Percentiles rank a stretch among this genome's conserved stretches.
These are phyloP conservation scores for Rhea pennata DNA, from an alignment of 2,113 vertebrate species.

Conservation along the genomic window DNA sequence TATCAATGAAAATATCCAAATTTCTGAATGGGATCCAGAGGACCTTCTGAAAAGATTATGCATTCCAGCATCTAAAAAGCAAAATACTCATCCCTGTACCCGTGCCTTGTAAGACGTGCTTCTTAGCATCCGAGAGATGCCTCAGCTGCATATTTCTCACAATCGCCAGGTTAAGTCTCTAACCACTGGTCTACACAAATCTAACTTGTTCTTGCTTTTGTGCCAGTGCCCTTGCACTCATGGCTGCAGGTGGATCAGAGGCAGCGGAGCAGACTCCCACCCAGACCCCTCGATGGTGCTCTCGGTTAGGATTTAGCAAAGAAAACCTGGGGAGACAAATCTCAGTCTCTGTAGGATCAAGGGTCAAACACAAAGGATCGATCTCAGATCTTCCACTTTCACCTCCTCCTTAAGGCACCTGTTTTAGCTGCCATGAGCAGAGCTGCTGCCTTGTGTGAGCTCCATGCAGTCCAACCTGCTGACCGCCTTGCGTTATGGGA, in stretches of 20 bases:
- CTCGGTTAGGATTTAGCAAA: background rate
- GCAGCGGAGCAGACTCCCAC: background rate
- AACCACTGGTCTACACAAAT: background rate
- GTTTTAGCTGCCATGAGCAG: background rate
- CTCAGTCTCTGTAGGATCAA: background rate
- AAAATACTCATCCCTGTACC: background rate
- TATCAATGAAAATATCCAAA: background rate
- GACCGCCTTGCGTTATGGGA: background rate
- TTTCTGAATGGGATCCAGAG: background rate
- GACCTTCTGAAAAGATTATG: background rate
- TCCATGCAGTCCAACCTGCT: background rate
- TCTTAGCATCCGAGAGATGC: background rate
- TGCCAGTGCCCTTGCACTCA: background rate
- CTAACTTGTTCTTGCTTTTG: background rate
- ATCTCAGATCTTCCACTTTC: background rate
- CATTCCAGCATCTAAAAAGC: background rate
- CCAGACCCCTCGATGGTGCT: rapidly evolving
- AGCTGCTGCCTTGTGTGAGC: background rate
- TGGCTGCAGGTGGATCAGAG: background rate
- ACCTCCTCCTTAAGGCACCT: background rate
- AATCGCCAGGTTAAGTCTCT: background rate
- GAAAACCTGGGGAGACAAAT: background rate
- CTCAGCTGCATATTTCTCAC: background rate
- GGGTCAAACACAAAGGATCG: background rate
- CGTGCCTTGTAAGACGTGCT: background rate